These are phyloP conservation scores for Anisognathus igniventris DNA, from an alignment of 2,797 vertebrate genomes.

Conservation along the genomic window DNA sequence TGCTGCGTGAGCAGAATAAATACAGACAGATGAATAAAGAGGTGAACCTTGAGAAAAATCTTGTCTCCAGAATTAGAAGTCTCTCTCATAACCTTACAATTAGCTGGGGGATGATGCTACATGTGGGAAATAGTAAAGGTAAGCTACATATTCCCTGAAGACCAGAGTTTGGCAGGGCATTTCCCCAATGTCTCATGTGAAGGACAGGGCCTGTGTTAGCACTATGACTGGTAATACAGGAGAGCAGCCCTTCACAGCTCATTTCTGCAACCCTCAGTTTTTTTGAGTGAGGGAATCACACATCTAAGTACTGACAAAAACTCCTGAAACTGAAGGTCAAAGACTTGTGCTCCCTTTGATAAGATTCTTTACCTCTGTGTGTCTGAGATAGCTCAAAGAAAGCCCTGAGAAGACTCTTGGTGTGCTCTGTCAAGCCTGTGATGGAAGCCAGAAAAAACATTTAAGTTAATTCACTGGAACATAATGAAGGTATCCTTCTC, in stretches of 20 bases:
- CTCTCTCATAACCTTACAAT: neutral
- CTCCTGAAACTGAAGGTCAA: neutral
- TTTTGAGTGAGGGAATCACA: neutral
- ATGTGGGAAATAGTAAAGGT: neutral
- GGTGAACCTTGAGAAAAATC: neutral
- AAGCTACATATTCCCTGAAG: neutral
- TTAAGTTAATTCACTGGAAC: neutral
- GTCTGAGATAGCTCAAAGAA: slow-evolving; percentile 98
- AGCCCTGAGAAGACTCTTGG: slow-evolving; percentile 90
- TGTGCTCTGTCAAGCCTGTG: slow-evolving; percentile 95
- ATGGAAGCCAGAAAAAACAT: slow-evolving; percentile 2
- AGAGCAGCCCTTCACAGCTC: neutral
- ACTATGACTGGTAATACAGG: accelerated
- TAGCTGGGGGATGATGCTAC: neutral
- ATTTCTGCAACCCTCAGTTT: neutral
- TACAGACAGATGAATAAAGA: neutral
- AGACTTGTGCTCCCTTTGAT: neutral
- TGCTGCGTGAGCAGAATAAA: slow-evolving; percentile 71
- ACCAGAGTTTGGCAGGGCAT: neutral
- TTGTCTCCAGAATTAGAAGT: neutral
- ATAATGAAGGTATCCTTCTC: neutral
- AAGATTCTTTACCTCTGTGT: slow-evolving; percentile 85
- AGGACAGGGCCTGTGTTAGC: neutral
- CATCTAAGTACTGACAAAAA: neutral
- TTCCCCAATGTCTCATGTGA: neutral